A percentile compares a stretch with the other conserved stretches of the same genome.
Conservation (phyloP, 2,797 vertebrate genomes). For the Sebastes reedi region DNA sequence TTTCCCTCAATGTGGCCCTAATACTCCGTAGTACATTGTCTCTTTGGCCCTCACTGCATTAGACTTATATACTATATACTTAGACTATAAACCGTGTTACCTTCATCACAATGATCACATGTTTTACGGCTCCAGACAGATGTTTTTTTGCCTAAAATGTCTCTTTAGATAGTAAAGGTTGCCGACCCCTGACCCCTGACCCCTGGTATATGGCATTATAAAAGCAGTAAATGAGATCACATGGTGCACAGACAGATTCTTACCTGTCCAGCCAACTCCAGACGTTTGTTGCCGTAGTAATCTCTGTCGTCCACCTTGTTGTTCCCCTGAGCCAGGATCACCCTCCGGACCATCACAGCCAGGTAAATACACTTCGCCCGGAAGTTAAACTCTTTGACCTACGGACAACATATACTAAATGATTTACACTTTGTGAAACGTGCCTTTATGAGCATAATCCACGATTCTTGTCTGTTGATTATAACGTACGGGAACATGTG, state of each 20-base stretch:
- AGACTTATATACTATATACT: no score
- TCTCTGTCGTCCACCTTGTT: slow-evolving; percentile 98
- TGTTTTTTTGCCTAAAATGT: no score
- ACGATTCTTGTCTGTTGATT: slow-evolving; percentile 6
- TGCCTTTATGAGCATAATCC: rapidly evolving
- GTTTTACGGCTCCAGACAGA: no score
- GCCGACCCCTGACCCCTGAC: no score
- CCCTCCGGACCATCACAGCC: slow-evolving; percentile 97
- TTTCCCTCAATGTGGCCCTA: no score
- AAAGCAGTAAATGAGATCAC: not conserved
- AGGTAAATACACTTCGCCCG: slow-evolving; percentile 97
- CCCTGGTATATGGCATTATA: not conserved
- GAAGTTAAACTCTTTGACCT: slow-evolving; percentile 99
- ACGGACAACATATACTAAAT: not conserved
- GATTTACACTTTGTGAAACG: not conserved
- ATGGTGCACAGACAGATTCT: not conserved
- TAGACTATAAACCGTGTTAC: no score
- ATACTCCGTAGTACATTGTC: no score
- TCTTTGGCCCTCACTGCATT: no score
- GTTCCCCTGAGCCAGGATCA: slow-evolving; percentile 96
- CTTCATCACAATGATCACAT: no score
- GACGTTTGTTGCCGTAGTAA: slow-evolving; percentile 98
- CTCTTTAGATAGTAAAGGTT: not conserved
- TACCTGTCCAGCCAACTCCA: slow-evolving; percentile 98
- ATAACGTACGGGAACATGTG: slow-evolving; percentile 91